Conservation (phyloP, 2,888 invertebrate species). For the Carterocephalus palaemon region DNA sequence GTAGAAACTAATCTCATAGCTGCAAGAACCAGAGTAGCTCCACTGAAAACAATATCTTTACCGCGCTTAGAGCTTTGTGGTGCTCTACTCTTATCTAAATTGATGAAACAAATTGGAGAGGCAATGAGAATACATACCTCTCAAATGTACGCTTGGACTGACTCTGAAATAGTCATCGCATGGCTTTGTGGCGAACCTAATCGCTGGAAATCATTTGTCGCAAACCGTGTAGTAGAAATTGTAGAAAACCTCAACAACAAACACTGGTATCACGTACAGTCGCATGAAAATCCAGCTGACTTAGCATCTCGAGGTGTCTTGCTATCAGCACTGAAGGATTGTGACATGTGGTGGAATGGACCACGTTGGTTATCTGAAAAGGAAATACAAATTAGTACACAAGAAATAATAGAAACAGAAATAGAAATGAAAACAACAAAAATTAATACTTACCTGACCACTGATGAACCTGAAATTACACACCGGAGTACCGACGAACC, state of each 20-base stretch:
- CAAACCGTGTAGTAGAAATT: slow-evolving; percentile 28
- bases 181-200: slow-evolving; percentile 29
- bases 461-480: neutral
- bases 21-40: no score
- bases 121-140: slow-evolving; percentile 19
- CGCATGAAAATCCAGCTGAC: slow-evolving; percentile 31
- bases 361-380: slow-evolving; percentile 27
- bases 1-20: neutral
- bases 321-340: slow-evolving; percentile 18
- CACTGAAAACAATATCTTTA: no score
- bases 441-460: neutral
- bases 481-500: neutral
- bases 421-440: neutral
- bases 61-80: no score
- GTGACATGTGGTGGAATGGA: slow-evolving; percentile 29
- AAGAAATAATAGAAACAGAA: neutral
- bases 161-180: slow-evolving; percentile 4
- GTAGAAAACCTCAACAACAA: slow-evolving; percentile 14
- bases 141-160: slow-evolving; percentile 17
- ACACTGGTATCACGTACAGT: slow-evolving; percentile 29
- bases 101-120: no score
- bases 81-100: no score
- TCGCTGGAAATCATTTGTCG: slow-evolving; percentile 30
- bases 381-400: neutral
- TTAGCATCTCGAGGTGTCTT: slow-evolving; percentile 28